Base-by-base conservation (phyloP, 1,140 invertebrate genomes). In the Zaprionus nigranus region DNA sequence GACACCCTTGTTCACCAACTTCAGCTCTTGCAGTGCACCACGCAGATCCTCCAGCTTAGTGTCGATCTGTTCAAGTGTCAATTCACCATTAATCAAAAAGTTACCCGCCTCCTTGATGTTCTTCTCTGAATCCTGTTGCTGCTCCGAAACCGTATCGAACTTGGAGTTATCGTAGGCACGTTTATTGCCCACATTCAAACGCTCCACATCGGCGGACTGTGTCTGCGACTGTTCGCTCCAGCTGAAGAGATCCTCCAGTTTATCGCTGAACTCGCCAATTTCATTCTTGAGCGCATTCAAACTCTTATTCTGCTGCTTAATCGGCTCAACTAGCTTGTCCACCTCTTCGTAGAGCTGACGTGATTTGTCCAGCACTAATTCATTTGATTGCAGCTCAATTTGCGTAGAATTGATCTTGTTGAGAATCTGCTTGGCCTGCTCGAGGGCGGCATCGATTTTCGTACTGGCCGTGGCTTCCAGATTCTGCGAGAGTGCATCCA, bases 361-460 rank as follows among this genome's bases (percentile, higher is more conserved):
- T 0, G 96, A 95, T 77, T 95, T 95, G 5, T 94, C 90, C 40
- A 95, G 92, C 36, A 95, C 94, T 17, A 94, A 93, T 1, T 94
- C 92, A 0, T 96, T 95, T 43, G 94, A 93, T 15, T 92, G 66
- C 17, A 93, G 78, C 43, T 94, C 93, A 3, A 93, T 92, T 3
- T 91, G 76, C 15, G 94, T 81, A 28, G 86, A 57, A 77, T 91
- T 94, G 79, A 78, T 90, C 90, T 94, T 80, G 9, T 82, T 93
- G 15, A 97, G 93, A 4, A 97, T 96, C 1, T 94, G 92, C 69
- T 96, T 93, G 0, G 97, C 97, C 86, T 97, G 95, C 12, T 94
- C 93, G 4, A 98, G 81, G 0, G 97, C 96, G 17, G 94, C 95
- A 56, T 98, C 97, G 0, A 97, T 94, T 90, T 96, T 96, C 0